Base-by-base conservation (phyloP, 2,797 vertebrate species). In the Sphenopsis melanotis region DNA sequence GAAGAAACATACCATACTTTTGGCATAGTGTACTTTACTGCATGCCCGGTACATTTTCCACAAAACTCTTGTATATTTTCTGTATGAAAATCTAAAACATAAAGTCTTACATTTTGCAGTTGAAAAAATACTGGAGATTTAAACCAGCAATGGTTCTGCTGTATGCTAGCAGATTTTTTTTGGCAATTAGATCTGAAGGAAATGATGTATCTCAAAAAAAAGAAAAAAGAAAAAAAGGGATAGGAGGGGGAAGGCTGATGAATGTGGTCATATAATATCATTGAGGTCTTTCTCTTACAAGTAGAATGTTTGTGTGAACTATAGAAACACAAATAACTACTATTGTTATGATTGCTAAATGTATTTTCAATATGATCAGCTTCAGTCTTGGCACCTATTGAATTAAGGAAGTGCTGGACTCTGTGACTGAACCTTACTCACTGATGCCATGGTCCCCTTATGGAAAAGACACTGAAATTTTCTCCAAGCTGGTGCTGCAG, bases 11-110 rank as follows among this genome's bases (percentile, higher is more conserved):
- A 50, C 49, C 64, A 66, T 57, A 75, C 11, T 89, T 95, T 75
- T 93, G 90, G 90, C 84, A 89, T 64, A 50, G 24, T 5, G 1
- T 18, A 41, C 47, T 88, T 95, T 86, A 70, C 21, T 89, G 63
- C 59, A 41, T 83, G 83, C 70, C 79, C 0, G 0, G 76, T 65
- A 90, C 93, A 74, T 96, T 94, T 96, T 96, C 82, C 78, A 93
- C 76, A 84, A 95, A 95, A 78, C 66, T 37, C 19, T 91, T 96
- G 90, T 94, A 87, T 96, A 94, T 96, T 97, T 96, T 96, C 80
- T 81, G 49, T 93, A 87, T 90, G 87, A 89, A 95, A 94, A 87
- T 84, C 77, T 90, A 77, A 96, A 93, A 78, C 88, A 91, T 82
- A 41, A 88, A 94, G 37, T 84, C 70, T 94, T 94, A 83, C 30